Base-by-base conservation (phyloP, 2,113 vertebrate species). In the Calcarius ornatus region DNA sequence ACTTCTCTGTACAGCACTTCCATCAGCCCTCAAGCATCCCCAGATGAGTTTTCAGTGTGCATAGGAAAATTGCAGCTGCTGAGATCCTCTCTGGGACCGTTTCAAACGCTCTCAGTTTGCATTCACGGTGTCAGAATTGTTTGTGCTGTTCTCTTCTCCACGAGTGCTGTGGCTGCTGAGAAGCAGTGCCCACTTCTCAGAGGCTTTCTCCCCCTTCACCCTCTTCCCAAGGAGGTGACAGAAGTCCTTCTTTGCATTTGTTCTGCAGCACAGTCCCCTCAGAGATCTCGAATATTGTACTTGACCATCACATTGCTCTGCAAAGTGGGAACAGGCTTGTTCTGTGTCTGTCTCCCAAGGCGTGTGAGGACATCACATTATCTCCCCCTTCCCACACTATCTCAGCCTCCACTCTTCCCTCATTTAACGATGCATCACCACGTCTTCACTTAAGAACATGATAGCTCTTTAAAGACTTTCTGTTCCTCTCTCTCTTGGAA, bases 321-420 rank as follows among this genome's bases (percentile, higher is more conserved):
- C 51, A 64, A 48, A 56, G 40, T 43, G 38, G 18, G 47, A 64
- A 22, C 38, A 40, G 20, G 31, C 5, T 83, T 47, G 5, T 4
- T 57, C 45, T 22, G 15, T 25, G 35, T 16, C 9, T 63, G 38
- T 79, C 30, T 61, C 37, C 27, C 7, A 2, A 60, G 37, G 33
- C 12, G 17, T 64, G 3, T 5, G 12, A 65, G 42, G 24, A 4
- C 16, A 50, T 2, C 16, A 3, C 0, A 0, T 64, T 57, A 8
- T 40, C 30, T 45, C 33, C 15, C 6, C 22, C 24, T 43, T 48
- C 71, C 66, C 22, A 6, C 37, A 30, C 22, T 25, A 37, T 24
- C 68, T 88, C 68, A 88, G 85, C 35, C 23, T 27, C 45, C 37
- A 6, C 43, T 60, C 53, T 71, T 72, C 69, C 28, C 72, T 85